Evolutionary conservation across 2,113 vertebrate genomes (phyloP).

Genomic region (Hippocampus mohnikei): DNA sequence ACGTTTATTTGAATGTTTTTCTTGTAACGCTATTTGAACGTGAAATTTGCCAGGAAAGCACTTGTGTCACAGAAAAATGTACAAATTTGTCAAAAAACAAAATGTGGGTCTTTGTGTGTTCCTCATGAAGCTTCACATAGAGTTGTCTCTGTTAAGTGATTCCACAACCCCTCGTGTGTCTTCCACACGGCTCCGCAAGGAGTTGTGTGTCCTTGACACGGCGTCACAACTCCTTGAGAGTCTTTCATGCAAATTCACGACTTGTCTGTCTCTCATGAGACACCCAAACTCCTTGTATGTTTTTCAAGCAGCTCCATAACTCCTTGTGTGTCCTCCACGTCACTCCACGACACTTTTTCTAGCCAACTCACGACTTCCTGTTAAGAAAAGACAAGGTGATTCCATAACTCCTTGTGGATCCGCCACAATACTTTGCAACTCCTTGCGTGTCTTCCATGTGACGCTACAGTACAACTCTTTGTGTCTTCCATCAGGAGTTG

Average conservation of each 20-base stretch:
- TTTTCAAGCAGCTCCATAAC: background rate
- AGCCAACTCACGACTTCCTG: no score
- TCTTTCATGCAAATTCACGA: background rate
- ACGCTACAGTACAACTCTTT: no score
- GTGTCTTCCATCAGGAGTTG: no score
- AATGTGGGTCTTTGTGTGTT: background rate
- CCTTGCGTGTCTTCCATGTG: no score
- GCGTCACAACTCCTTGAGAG: background rate
- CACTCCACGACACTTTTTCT: no score
- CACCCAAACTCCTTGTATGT: background rate
- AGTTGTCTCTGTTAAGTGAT: no score
- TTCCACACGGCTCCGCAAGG: background rate
- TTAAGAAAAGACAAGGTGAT: no score
- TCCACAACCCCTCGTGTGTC: no score
- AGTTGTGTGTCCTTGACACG: background rate
- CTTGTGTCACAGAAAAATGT: background rate
- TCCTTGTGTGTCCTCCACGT: background rate
- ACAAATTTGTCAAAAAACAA: background rate
- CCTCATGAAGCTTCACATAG: background rate
- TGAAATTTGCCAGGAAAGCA: background rate
- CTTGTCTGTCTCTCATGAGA: no score
- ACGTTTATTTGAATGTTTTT: background rate
- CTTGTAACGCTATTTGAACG: background rate
- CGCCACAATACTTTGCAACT: no score
- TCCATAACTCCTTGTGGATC: no score